These are phyloP conservation scores for Delichon dasypus DNA, from an alignment of 2,797 vertebrate species.

Conservation along the genomic window DNA sequence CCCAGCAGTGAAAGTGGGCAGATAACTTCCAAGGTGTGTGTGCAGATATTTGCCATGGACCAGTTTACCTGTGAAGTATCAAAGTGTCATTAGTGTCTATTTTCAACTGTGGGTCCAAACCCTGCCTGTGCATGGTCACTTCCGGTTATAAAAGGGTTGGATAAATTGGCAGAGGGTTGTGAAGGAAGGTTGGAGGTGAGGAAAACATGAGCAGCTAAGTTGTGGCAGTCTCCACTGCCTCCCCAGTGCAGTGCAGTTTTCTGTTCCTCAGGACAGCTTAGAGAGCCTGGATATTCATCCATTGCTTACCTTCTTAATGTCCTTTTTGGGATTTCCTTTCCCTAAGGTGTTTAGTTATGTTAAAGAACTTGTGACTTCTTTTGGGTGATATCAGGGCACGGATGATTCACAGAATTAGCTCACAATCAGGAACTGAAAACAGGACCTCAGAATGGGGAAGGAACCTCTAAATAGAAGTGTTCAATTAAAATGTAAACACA, in stretches of 20 bases:
- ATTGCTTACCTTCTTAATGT: neutral
- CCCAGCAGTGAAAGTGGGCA: neutral
- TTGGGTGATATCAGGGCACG: neutral
- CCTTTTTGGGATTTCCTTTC: neutral
- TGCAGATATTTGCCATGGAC: neutral
- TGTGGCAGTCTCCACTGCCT: neutral
- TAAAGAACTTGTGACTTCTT: neutral
- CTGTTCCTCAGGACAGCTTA: neutral
- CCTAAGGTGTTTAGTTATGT: neutral
- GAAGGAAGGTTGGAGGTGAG: neutral
- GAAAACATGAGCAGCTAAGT: neutral
- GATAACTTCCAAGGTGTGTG: neutral
- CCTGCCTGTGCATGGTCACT: neutral
- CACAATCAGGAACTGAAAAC: slow-evolving; percentile 38
- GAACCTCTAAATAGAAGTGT: neutral
- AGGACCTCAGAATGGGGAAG: slow-evolving; percentile 52
- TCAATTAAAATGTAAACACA: neutral
- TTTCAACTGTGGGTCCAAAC: neutral
- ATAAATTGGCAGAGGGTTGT: neutral
- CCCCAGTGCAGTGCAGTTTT: neutral
- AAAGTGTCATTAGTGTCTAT: neutral
- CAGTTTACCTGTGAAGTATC: neutral
- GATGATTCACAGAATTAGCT: neutral
- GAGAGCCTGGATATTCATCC: neutral
- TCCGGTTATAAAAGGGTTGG: neutral